phyloP scores from a whole-genome alignment of 2,888 invertebrate species.

The Sphaeridia pumilis region DNA sequence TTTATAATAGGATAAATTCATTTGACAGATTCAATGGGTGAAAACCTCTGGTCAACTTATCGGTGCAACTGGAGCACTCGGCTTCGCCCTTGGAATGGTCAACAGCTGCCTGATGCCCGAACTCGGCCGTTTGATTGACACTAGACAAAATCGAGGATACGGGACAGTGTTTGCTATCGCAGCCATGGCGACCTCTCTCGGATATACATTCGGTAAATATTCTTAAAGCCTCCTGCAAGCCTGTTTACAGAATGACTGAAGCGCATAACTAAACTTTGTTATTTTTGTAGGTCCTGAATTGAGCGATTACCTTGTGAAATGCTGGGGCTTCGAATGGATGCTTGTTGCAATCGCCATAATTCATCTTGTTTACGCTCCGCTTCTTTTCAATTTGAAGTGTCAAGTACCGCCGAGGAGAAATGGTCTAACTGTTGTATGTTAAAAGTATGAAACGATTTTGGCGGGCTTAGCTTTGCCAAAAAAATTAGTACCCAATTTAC shows the following conservation, averaged over 20 bases:
- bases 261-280: background rate
- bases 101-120: conserved; percentile 99
- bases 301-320: conserved; percentile 85
- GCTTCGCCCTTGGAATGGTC: conserved; percentile 99
- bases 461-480: too few species aligned
- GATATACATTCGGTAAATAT: conserved; percentile 81
- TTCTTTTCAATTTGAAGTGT: conserved; percentile 70
- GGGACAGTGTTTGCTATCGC: conserved; percentile 99
- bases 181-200: conserved; percentile 96
- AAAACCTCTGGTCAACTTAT: conserved; percentile 81
- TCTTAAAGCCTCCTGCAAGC: background rate
- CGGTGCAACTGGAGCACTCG: conserved; percentile 90
- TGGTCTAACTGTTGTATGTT: conserved; percentile 86
- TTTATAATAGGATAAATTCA: background rate
- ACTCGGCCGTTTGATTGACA: conserved; percentile 91
- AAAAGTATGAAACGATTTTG: conserved; percentile 93
- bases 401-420: conserved; percentile 86
- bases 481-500: too few species aligned
- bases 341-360: conserved; percentile 86
- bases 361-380: conserved; percentile 88
- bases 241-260: background rate
- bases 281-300: conserved; percentile 63
- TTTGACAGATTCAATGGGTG: conserved; percentile 78
- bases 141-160: conserved; percentile 92
- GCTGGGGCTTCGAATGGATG: conserved; percentile 97